Percentiles rank a stretch among this genome's conserved stretches.
Evolutionary conservation across 2,797 vertebrate species (phyloP).

Genomic region (Sebastes vulpes): DNA sequence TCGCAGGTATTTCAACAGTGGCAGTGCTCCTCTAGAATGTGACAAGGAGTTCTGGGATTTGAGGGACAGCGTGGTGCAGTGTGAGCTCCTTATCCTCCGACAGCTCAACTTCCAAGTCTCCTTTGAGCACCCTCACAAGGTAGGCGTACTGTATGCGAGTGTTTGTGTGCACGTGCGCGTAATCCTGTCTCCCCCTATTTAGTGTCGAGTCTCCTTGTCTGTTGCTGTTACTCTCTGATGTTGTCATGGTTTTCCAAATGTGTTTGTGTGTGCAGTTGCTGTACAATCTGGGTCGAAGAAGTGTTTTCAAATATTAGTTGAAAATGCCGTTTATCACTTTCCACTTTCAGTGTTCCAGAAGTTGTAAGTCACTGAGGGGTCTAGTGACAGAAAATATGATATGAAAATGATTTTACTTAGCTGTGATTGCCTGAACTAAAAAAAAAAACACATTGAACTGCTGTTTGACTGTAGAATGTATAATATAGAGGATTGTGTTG

Average conservation of each 20-base stretch:
- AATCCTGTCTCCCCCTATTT: neutral
- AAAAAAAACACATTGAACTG: neutral
- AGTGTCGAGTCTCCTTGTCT: constrained; percentile 9
- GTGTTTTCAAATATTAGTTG: neutral
- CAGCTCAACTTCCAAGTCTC: constrained; percentile 91
- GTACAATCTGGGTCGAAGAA: neutral
- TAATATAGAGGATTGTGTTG: neutral
- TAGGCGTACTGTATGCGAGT: constrained; percentile 31
- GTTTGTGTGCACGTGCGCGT: neutral
- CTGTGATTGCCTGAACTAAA: neutral
- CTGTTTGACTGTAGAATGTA: neutral
- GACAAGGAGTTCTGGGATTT: constrained; percentile 91
- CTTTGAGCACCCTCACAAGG: constrained; percentile 92
- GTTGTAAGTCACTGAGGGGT: neutral
- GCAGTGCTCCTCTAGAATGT: constrained; percentile 87
- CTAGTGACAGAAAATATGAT: neutral
- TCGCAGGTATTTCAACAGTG: constrained; percentile 87
- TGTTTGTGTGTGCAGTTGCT: neutral
- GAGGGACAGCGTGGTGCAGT: constrained; percentile 92
- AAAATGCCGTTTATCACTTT: neutral
- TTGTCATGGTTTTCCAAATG: constrained; percentile 2
- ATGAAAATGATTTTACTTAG: neutral
- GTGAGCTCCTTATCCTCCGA: constrained; percentile 90
- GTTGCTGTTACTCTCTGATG: constrained; percentile 5
- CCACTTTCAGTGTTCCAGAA: neutral